Evolutionary conservation across 2,113 vertebrate genomes (phyloP).

Genomic region (Nipponia nippon): DNA sequence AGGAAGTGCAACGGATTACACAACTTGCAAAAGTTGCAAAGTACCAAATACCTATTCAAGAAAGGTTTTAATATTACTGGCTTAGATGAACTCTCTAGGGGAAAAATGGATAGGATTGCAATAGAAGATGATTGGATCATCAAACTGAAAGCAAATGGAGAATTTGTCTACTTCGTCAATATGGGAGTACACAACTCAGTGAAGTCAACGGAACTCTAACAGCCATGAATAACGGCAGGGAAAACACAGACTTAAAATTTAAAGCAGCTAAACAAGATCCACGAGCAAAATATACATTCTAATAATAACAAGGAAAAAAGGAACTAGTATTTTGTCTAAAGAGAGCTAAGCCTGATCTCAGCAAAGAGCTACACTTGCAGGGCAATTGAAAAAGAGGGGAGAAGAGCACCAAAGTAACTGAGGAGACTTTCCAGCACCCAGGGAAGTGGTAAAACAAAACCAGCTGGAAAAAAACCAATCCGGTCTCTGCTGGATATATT

Average conservation of each 20-base stretch:
- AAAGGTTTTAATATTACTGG: background rate
- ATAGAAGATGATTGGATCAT: background rate
- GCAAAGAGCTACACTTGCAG: background rate
- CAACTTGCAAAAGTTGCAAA: background rate
- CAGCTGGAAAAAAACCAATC: background rate
- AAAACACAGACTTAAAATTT: background rate
- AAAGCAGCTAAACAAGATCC: background rate
- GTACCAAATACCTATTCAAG: background rate
- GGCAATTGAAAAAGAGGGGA: background rate
- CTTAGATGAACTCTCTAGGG: background rate
- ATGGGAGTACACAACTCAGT: background rate
- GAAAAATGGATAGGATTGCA: background rate
- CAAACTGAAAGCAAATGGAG: background rate
- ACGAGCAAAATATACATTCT: accelerated
- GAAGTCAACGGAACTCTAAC: background rate
- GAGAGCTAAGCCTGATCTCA: background rate
- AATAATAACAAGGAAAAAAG: background rate
- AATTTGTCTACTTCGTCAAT: background rate
- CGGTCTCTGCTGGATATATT: background rate
- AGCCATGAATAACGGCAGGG: background rate
- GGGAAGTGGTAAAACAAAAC: background rate
- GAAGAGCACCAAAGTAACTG: background rate
- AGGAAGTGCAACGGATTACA: background rate
- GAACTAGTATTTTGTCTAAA: background rate
- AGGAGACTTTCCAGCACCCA: background rate